phyloP scores from a whole-genome alignment of 2,797 vertebrate species.

The Pteropus rufus region DNA sequence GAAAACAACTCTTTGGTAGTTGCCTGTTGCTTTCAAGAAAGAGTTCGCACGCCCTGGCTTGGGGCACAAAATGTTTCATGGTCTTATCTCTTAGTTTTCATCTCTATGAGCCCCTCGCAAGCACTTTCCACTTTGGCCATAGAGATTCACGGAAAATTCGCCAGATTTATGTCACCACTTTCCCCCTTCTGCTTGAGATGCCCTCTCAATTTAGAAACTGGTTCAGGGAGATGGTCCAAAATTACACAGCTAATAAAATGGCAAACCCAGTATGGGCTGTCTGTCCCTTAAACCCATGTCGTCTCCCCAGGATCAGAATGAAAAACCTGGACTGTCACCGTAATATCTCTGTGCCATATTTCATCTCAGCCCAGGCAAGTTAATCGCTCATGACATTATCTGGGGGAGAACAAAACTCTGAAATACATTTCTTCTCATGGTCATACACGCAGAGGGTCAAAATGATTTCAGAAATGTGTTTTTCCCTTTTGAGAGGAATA shows the following conservation, averaged over 20 bases:
- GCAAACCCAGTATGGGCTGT: not conserved
- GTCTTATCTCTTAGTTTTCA: not conserved
- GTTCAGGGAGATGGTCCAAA: not conserved
- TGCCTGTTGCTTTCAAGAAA: not conserved
- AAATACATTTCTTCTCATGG: not conserved
- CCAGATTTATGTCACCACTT: not conserved
- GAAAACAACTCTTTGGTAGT: not conserved
- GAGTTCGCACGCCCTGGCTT: not conserved
- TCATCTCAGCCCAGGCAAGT: not conserved
- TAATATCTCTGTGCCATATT: not conserved
- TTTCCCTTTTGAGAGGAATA: not conserved
- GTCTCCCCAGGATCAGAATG: not conserved
- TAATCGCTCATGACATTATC: not conserved
- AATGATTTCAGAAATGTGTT: not conserved
- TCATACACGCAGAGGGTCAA: not conserved
- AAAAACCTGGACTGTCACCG: not conserved
- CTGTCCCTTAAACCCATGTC: not conserved
- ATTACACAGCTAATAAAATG: not conserved
- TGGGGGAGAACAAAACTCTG: not conserved
- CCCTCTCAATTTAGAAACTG: not conserved
- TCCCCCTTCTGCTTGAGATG: not conserved
- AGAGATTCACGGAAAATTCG: not conserved
- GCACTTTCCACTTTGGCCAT: not conserved
- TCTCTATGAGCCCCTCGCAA: not conserved
- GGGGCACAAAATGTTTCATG: too few species aligned